These are phyloP conservation scores for Delichon dasypus DNA, from an alignment of 2,797 vertebrate genomes.

Conservation along the genomic window DNA sequence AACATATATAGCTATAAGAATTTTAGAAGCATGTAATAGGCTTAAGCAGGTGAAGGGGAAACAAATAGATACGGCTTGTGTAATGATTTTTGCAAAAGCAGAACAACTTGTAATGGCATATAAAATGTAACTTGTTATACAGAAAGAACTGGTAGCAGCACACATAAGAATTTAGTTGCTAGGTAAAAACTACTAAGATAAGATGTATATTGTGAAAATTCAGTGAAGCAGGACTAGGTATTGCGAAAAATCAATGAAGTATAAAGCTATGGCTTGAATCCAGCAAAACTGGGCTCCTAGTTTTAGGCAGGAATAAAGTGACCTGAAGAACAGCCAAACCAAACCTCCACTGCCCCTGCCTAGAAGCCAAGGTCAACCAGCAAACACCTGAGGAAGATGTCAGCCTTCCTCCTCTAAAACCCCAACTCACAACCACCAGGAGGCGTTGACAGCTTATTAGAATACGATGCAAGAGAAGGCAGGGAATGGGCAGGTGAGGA, in stretches of 20 bases:
- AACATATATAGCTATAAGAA: not conserved
- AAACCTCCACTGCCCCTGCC: not conserved
- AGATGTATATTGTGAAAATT: not conserved
- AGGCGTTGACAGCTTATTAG: not conserved
- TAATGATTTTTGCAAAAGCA: not conserved
- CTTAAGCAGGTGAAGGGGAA: not conserved
- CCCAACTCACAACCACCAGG: not conserved
- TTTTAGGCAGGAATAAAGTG: not conserved
- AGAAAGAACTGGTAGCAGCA: not conserved
- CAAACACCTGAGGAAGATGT: not conserved
- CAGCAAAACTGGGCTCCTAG: not conserved
- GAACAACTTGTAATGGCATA: not conserved
- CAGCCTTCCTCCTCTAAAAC: not conserved
- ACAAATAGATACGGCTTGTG: not conserved
- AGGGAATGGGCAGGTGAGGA: not conserved
- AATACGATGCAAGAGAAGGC: not conserved
- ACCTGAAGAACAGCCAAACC: not conserved
- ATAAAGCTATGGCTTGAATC: not conserved
- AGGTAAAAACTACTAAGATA: not conserved
- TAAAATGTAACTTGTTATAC: not conserved
- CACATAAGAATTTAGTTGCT: not conserved
- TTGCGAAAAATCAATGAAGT: not conserved
- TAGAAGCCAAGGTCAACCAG: not conserved
- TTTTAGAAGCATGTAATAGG: not conserved
- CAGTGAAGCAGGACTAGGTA: not conserved